Evolutionary conservation across 2,888 invertebrate species (phyloP), one percentile per base, ranked within the genome.

Genomic region (Heteromyza rotundicornis): DNA sequence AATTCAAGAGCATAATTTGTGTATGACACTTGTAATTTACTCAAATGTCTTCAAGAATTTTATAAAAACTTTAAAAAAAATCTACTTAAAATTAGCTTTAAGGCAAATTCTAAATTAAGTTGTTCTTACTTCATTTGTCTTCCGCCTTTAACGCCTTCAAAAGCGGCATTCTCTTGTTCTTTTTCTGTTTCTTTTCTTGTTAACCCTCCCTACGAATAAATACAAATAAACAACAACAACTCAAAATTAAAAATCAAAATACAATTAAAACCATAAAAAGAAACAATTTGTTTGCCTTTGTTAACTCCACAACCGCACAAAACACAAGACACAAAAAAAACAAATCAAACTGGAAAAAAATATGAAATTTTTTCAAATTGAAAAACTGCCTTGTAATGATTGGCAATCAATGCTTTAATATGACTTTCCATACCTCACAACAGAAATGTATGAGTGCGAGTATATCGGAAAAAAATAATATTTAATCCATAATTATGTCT

Each of bases 391-490:
- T 54, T 24, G 68, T 70, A 68, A 71, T 66, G 68, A 62, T 68
- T 63, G 52, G 59, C 74, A 76, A 79, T 78, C 77, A 69, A 62
- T 70, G 67, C 59, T 61, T 61, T 55, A 63, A 62, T 60, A 62
- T 63, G 16, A 53, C 53, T 36, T 27, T 35, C n/a, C 16, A 44
- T 51, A 59, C 23, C 14, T 40, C 40, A 44, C 23, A 40, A 24
- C 36, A n/a, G 23, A 23, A 51, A 40, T 51, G 19, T 16, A 58
- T 16, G 19, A 50, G 22, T 62, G 47, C 57, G 55, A 62, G 59
- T 56, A 60, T 71, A 74, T 72, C 74, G 74, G 3, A 74, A 67
- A 67, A 64, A 65, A 64, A 58, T n/a, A n/a, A n/a, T n/a, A n/a
- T n/a, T 49, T 32, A 57, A 57, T 62, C 47, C 61, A 62, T 62